phyloP scores from a whole-genome alignment of 2,888 invertebrate species.

The Drosophila melanosoma region DNA sequence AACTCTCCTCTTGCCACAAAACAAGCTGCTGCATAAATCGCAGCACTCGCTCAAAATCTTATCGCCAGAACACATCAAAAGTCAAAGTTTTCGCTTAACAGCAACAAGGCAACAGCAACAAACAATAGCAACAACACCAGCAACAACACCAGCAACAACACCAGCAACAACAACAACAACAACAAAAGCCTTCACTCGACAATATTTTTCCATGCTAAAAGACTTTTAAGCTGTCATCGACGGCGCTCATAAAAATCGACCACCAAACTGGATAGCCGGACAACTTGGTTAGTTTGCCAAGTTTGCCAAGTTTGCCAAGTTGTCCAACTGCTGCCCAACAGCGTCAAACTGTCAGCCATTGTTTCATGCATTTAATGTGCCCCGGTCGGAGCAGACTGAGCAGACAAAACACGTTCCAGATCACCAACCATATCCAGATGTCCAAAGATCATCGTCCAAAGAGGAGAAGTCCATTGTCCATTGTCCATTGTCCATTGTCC shows the following conservation, averaged over 20 bases:
- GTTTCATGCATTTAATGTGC: conserved; percentile 76
- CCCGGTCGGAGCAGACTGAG: conserved; percentile 7
- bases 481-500: not conserved
- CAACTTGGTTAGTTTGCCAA: conserved; percentile 27
- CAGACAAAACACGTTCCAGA: not conserved
- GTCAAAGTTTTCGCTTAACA: conserved; percentile 61
- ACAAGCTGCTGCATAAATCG: conserved; percentile 62
- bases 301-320: conserved; percentile 23
- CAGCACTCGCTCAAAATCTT: conserved; percentile 75
- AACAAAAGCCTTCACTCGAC: conserved; percentile 55
- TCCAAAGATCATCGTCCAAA: not conserved
- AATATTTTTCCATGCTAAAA: conserved; percentile 79
- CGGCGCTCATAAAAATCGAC: conserved; percentile 78
- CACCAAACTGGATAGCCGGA: conserved; percentile 56
- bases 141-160: conserved; percentile 16
- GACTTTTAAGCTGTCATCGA: conserved; percentile 78
- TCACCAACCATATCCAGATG: conserved; percentile 17
- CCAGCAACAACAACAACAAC: conserved; percentile 12
- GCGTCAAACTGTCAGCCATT: conserved; percentile 79
- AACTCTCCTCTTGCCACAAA: conserved; percentile 21
- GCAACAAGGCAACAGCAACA: conserved; percentile 15
- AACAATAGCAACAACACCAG: conserved; percentile 25
- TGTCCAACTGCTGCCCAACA: conserved; percentile 56
- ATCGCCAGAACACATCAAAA: conserved; percentile 69
- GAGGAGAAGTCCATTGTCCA: conserved; percentile 1